Percentiles rank a stretch among this genome's conserved stretches.
phyloP scores from a whole-genome alignment of 2,888 invertebrate species.

The Gymnocheta viridis region DNA sequence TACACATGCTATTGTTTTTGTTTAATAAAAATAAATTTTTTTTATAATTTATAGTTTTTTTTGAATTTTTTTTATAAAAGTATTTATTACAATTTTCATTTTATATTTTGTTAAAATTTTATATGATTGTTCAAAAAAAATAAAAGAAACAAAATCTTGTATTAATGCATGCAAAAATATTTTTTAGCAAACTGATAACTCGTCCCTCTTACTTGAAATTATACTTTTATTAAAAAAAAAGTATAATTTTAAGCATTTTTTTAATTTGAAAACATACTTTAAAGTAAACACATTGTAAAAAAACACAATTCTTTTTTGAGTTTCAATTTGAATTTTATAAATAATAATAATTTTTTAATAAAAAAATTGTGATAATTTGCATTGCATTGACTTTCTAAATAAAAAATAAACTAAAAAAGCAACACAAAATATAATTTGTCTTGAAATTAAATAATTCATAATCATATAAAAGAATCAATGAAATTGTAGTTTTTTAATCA shows the following conservation, averaged over 20 bases:
- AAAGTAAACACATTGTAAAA: conserved; percentile 28
- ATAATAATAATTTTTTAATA: no score
- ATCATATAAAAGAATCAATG: neutral
- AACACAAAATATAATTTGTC: conserved; percentile 15
- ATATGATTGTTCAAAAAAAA: neutral
- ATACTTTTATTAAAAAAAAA: conserved; percentile 67
- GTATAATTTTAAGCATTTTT: conserved; percentile 45
- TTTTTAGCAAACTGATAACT: conserved; percentile 2
- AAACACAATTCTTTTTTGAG: neutral
- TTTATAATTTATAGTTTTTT: neutral
- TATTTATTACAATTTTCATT: neutral
- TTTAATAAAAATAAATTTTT: conserved; percentile 2
- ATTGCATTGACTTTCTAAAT: conserved; percentile 76
- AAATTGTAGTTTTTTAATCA: conserved; percentile 3
- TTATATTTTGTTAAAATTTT: neutral
- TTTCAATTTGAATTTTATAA: conserved; percentile 40
- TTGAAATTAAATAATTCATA: neutral
- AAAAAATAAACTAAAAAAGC: conserved; percentile 8
- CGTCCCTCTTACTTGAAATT: conserved; percentile 56
- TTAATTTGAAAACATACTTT: neutral
- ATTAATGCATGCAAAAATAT: conserved; percentile 20
- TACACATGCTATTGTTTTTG: neutral
- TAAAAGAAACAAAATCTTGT: conserved; percentile 4
- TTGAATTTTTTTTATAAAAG: neutral
- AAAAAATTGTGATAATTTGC: conserved; percentile 78